Conservation (phyloP, 1,140 invertebrate species). For the Eulimnadia texana region DNA sequence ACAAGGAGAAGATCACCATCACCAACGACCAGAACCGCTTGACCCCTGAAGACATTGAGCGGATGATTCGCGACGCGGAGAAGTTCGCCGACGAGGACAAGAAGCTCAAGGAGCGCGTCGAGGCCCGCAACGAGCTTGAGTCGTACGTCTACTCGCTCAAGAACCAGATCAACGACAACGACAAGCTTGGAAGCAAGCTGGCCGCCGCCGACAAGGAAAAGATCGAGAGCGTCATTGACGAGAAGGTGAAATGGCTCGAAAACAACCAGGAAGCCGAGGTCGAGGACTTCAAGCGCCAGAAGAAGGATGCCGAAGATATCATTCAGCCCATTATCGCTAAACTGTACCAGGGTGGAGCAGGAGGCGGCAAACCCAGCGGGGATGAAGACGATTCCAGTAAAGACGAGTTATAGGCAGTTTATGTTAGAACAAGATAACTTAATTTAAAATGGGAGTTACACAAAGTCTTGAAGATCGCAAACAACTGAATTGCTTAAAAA, state of each 20-base stretch:
- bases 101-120: conserved; percentile 91
- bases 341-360: conserved; percentile 72
- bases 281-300: conserved; percentile 90
- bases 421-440: not conserved
- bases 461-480: too few relatives aligned
- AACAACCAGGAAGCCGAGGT: conserved; percentile 85
- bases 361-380: conserved; percentile 46
- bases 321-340: conserved; percentile 97
- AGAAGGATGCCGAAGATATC: conserved; percentile 90
- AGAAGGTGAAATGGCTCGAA: conserved; percentile 96
- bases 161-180: conserved; percentile 93
- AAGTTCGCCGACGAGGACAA: conserved; percentile 98
- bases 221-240: conserved; percentile 90
- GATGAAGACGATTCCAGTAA: conserved; percentile 48
- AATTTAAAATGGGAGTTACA: too few relatives aligned
- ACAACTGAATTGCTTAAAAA: too few relatives aligned
- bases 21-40: conserved; percentile 95
- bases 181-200: conserved; percentile 89
- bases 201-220: conserved; percentile 84
- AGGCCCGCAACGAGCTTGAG: conserved; percentile 88
- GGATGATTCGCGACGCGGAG: conserved; percentile 97
- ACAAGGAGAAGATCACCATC: conserved; percentile 96
- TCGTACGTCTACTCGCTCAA: conserved; percentile 96
- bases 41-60: conserved; percentile 93
- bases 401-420: conserved; percentile 12